Percentiles rank a stretch among this genome's conserved stretches.
Conservation (phyloP, 2,888 invertebrate species). For the Mesorhabditis sp. region DNA sequence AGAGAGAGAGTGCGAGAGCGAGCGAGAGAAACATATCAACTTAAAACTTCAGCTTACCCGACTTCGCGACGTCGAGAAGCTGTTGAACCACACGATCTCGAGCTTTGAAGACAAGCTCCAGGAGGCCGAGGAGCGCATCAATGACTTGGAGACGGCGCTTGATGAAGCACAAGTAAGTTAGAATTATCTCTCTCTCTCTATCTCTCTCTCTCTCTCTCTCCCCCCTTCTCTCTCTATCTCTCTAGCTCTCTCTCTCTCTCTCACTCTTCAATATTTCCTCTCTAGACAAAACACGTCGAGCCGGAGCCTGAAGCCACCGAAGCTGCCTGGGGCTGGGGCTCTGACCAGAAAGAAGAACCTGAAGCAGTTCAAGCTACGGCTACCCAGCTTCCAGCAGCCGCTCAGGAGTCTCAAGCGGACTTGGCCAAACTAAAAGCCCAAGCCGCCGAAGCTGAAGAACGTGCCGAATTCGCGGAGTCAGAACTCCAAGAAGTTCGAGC, state of each 20-base stretch:
- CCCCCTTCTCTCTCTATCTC: too few species aligned
- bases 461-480: not conserved
- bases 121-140: conserved; percentile 24
- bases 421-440: not conserved
- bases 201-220: too few species aligned
- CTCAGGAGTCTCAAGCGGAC: not conserved
- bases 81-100: conserved; percentile 24
- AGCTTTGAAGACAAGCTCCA: conserved; percentile 26
- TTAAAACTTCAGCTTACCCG: conserved; percentile 16
- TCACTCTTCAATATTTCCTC: too few species aligned
- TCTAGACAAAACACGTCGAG: too few species aligned
- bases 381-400: not conserved
- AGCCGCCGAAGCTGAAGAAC: not conserved
- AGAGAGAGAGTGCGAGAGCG: conserved; percentile 9
- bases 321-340: conserved; percentile 7
- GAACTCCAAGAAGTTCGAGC: not conserved
- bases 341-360: not conserved
- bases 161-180: conserved; percentile 5
- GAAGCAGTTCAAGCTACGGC: not conserved
- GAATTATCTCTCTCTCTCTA: too few species aligned
- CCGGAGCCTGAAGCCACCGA: not conserved
- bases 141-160: conserved; percentile 23
- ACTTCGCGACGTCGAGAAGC: conserved; percentile 22
- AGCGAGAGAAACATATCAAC: conserved; percentile 10
- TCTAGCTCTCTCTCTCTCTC: too few species aligned